A percentile compares a stretch with the other conserved stretches of the same genome.
phyloP scores from a whole-genome alignment of 2,797 vertebrate genomes.

The Galaxias olidus region DNA sequence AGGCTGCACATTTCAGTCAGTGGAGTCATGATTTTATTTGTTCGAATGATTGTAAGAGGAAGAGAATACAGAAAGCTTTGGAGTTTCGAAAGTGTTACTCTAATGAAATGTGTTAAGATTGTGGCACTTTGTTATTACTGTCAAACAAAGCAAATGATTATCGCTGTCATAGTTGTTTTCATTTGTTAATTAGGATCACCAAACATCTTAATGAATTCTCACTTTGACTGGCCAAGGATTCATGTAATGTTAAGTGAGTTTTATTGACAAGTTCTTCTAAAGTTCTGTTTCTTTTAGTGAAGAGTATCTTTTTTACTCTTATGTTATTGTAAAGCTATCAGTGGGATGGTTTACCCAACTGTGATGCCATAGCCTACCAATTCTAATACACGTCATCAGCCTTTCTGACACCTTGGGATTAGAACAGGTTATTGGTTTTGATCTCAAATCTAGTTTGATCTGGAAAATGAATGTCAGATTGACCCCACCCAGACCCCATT shows the following conservation, averaged over 20 bases:
- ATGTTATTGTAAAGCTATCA: neutral
- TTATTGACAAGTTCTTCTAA: constrained; percentile 34
- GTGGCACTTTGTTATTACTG: constrained; percentile 22
- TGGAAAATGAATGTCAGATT: neutral
- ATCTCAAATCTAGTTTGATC: neutral
- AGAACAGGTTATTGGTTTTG: neutral
- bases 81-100: constrained; percentile 7
- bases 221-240: constrained; percentile 62
- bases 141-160: constrained; percentile 36
- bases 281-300: constrained; percentile 41
- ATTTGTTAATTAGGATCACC: constrained; percentile 13
- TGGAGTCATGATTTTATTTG: constrained; percentile 40
- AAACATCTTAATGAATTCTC: neutral
- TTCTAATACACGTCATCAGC: no score
- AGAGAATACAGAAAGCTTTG: constrained; percentile 26
- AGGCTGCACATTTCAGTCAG: constrained; percentile 35
- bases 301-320: constrained; percentile 5
- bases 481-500: no score
- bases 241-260: constrained; percentile 42
- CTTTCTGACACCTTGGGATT: no score
- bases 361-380: neutral
- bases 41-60: constrained; percentile 42
- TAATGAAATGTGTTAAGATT: constrained; percentile 19
- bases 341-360: neutral
- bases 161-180: constrained; percentile 57